Evolutionary conservation across 2,113 vertebrate genomes (phyloP), one percentile per base, ranked within the genome.

Genomic region (Noctilio leporinus): DNA sequence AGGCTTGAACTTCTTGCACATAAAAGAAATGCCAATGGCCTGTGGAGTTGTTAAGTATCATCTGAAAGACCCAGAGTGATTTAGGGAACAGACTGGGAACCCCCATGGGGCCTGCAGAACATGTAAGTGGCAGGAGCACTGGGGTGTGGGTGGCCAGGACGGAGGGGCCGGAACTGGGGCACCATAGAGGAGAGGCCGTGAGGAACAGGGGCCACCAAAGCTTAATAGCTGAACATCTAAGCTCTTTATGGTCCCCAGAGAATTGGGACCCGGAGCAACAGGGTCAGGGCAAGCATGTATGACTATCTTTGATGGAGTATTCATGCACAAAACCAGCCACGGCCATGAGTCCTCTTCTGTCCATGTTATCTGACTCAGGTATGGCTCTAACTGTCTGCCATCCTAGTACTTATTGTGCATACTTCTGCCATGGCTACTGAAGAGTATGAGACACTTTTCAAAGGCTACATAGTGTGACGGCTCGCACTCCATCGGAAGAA

Each of bases 341-440:
- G 30, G 19, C 45, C 38, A 3, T 16, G 14, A 4, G 4, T 1
- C 35, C 14, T 53, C 53, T 47, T 15, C 38, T 3, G 5, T 38
- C 3, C 15, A 38, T 3, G 15, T 9, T 19, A 4, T 47, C 19
- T 35, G 55, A 26, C 8, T 53, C 57, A 26, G 33, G 43, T 24
- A 12, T 0, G 26, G 35, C 7, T 30, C 19, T 3, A 1, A 1
- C 20, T 51, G 47, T 84, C 67, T 10, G 38, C 26, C 73, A 14
- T 4, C 12, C 19, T 24, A 2, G 24, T 6, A 20, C 1, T 45
- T n/a, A 26, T 5, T 1, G 14, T 14, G 33, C 2, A 2, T 1
- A 0, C 51, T 67, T 22, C 28, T 20, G 28, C 20, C 69, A 22
- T 26, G 76, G 53, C 10, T 10, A 64, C 72, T 0, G 0, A 7